These are phyloP conservation scores for Okamejei kenojei DNA, from an alignment of 2,797 vertebrate genomes.

Conservation along the genomic window DNA sequence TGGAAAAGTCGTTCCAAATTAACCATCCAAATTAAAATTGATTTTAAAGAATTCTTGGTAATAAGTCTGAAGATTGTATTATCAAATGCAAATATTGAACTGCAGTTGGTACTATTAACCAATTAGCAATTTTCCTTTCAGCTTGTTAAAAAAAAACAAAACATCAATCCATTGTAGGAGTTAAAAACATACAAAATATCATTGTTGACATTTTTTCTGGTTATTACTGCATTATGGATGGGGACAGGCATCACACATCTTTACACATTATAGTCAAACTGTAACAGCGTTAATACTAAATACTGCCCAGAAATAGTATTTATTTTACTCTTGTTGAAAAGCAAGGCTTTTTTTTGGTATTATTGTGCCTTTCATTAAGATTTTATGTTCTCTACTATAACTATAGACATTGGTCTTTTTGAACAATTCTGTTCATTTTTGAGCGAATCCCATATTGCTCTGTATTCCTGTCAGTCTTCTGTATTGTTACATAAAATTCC, in stretches of 20 bases:
- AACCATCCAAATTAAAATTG: not conserved
- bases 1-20: not conserved
- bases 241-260: not conserved
- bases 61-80: not conserved
- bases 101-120: not conserved
- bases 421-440: not conserved
- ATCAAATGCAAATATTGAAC: not conserved
- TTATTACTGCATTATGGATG: not conserved
- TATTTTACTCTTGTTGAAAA: not conserved
- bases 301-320: constrained; percentile 14
- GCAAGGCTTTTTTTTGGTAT: constrained; percentile 26
- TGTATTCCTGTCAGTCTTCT: constrained; percentile 5
- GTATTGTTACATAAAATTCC: not conserved
- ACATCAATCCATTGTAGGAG: not conserved
- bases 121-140: not conserved
- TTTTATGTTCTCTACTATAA: not conserved
- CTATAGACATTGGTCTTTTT: not conserved
- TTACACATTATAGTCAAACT: not conserved
- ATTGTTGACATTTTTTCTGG: constrained; percentile 9
- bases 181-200: not conserved
- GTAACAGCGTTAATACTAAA: not conserved
- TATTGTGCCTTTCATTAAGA: constrained; percentile 5
- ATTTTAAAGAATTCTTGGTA: not conserved
- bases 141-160: not conserved
- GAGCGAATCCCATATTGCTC: not conserved